Base-by-base conservation (phyloP, 2,888 invertebrate genomes). In the Diaphora mendica region DNA sequence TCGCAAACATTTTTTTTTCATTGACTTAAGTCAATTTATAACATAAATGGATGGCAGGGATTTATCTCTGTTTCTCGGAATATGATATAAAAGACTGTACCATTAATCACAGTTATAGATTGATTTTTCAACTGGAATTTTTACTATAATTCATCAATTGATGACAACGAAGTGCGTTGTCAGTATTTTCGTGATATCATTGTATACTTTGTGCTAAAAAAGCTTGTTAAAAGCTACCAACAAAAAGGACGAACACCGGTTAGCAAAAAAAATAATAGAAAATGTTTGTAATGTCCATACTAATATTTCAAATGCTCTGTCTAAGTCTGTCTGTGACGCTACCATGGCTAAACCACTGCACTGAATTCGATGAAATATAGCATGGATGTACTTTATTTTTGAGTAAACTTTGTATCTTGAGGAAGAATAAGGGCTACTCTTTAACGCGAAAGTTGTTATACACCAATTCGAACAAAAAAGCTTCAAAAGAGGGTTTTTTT, bases 1-100 rank as follows among this genome's bases (percentile, higher is more conserved):
- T 71, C 62, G 51, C 71, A 68, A 68, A 68, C 68, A 33, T 44
- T 67, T 44, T 66, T 55, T 62, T 67, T 66, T 9, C 23, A 44
- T 66, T 20, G 35, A 30, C 44, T 44, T 59, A 67, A 51, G 51
- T 62, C 23, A 44, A 62, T 62, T 68, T 67, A 23, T 30, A 67
- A 67, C 62, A n/a, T 51, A 26, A 5, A 30, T 30, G 59, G 13
- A 30, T 2, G 5, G 2, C 15, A 62, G 7, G 3, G 30, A 17
- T 55, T 59, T 35, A 39, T 55, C 20, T 30, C 39, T 23, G 42
- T 33, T 48, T 44, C 13, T 42, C 11, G 39, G 30, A 67, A 67
- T n/a, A 30, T 44, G 3, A 67, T 59, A 59, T 26, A 15, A 59
- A 15, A 59, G 26, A 26, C 3, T 59, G 13, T 15, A 26, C 15